A percentile compares a stretch with the other conserved stretches of the same genome.
Conservation (phyloP, 2,113 vertebrate genomes). For the Eurystomus gularis region DNA sequence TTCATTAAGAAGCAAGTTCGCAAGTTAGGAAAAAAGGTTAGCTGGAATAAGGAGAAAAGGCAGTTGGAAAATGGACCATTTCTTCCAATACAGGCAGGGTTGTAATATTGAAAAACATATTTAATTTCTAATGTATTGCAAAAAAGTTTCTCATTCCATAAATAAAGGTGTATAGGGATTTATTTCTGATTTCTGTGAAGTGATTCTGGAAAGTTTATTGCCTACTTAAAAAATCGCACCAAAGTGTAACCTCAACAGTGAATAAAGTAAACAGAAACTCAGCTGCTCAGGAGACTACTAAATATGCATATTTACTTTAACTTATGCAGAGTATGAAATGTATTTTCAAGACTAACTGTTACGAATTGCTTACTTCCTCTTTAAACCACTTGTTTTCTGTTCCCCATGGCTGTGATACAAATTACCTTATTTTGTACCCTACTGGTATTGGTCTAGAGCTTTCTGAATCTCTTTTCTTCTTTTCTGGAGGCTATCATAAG, state of each 20-base stretch:
- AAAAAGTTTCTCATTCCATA: background rate
- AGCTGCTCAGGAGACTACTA: background rate
- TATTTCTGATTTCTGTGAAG: background rate
- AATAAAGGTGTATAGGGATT: background rate
- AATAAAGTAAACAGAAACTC: background rate
- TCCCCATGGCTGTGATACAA: background rate
- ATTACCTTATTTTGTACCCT: background rate
- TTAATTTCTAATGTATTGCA: background rate
- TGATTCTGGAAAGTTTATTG: background rate
- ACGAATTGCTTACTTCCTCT: background rate
- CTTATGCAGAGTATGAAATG: background rate
- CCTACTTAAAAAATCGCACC: background rate
- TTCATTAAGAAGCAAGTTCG: background rate
- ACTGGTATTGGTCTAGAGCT: background rate
- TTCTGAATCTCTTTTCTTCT: background rate
- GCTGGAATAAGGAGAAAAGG: background rate
- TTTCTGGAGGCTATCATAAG: background rate
- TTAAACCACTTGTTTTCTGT: background rate
- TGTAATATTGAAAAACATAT: background rate
- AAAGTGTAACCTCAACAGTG: background rate
- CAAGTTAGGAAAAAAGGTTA: background rate
- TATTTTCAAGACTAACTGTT: background rate
- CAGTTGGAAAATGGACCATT: background rate
- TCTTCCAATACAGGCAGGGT: background rate
- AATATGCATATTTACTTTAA: background rate